Evolutionary conservation across 2,113 vertebrate species (phyloP).

Genomic region (Istiophorus platypterus): DNA sequence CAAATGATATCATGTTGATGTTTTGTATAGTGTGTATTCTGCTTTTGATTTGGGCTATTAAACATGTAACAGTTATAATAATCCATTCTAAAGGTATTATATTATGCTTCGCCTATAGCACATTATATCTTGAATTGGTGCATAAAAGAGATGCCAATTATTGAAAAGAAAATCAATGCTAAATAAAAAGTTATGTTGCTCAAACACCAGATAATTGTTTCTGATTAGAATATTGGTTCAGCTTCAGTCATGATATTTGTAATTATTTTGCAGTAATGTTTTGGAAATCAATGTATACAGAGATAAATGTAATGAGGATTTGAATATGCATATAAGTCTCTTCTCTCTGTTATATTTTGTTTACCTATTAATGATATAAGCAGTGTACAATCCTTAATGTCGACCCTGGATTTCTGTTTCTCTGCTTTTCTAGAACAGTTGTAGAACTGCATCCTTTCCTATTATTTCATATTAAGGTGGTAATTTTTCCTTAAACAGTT

Average conservation of each 20-base stretch:
- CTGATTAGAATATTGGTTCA: background rate
- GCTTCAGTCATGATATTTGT: background rate
- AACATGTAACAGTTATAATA: background rate
- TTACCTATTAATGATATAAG: background rate
- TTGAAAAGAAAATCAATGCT: background rate
- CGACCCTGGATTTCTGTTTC: too few relatives aligned
- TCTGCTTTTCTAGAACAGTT: background rate
- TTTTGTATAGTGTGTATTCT: background rate
- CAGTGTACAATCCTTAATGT: background rate
- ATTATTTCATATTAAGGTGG: background rate
- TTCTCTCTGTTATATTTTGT: background rate
- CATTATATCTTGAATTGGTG: background rate
- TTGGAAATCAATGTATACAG: conserved; percentile 3
- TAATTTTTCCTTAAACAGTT: background rate
- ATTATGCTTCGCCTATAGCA: background rate
- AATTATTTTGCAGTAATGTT: background rate
- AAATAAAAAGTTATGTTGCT: background rate
- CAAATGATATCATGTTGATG: background rate
- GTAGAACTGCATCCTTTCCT: background rate
- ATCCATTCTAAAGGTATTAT: background rate
- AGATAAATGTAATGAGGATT: conserved; percentile 12
- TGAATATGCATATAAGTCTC: conserved; percentile 37
- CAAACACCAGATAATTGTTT: background rate
- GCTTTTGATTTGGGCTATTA: background rate
- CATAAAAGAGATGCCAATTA: background rate